These are phyloP conservation scores for Entelurus aequoreus DNA, from an alignment of 2,113 vertebrate genomes.

Conservation along the genomic window DNA sequence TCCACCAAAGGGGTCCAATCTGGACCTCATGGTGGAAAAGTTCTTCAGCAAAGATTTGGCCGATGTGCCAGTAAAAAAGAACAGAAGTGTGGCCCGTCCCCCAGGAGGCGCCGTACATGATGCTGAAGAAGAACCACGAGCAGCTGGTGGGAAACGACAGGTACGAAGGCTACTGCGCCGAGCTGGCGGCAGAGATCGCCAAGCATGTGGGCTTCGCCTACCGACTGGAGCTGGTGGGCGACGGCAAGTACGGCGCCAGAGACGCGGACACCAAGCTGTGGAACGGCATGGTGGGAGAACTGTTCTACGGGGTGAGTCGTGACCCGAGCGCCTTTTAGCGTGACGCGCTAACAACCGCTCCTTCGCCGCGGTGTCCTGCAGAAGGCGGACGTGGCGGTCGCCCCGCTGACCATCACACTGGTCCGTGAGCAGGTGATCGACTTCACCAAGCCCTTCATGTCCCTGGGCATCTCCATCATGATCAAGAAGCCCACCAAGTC, in stretches of 20 bases:
- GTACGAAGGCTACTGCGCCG: constrained; percentile 95
- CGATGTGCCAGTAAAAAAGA: not conserved
- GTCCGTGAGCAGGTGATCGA: constrained; percentile 97
- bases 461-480: constrained; percentile 98
- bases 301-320: constrained; percentile 90
- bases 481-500: constrained; percentile 99
- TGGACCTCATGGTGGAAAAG: not conserved
- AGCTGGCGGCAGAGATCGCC: constrained; percentile 90
- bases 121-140: constrained; percentile 97
- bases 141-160: constrained; percentile 88
- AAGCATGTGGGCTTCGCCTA: constrained; percentile 93
- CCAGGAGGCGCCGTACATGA: constrained; percentile 95
- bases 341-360: not conserved
- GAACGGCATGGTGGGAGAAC: constrained; percentile 99
- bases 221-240: constrained; percentile 86
- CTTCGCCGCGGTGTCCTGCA: constrained; percentile 40
- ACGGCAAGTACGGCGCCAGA: constrained; percentile 89
- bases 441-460: constrained; percentile 99
- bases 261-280: constrained; percentile 84
- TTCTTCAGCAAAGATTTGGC: not conserved
- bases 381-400: constrained; percentile 94
- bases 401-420: constrained; percentile 94
- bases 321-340: not conserved
- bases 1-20: not conserved
- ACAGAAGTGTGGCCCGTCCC: not conserved